These are phyloP conservation scores for Lasioglossum calceatum DNA, from an alignment of 2,888 invertebrate genomes.

Conservation along the genomic window DNA sequence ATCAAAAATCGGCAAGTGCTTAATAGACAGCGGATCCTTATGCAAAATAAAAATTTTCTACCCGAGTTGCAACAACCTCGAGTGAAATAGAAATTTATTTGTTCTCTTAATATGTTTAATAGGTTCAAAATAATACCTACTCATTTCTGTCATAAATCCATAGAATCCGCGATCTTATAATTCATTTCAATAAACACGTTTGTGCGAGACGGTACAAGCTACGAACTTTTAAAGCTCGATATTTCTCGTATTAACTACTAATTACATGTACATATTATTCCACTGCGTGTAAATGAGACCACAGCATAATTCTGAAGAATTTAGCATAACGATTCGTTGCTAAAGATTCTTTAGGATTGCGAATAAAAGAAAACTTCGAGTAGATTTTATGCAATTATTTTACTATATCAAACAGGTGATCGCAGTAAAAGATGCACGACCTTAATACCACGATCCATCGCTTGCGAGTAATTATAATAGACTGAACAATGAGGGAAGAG, in stretches of 20 bases:
- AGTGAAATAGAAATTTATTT: too few relatives aligned
- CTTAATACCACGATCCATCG: constrained; percentile 10
- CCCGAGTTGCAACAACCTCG: too few relatives aligned
- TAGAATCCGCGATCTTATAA: not conserved
- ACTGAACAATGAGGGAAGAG: constrained; percentile 25
- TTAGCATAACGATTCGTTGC: not conserved
- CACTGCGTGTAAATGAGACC: too few relatives aligned
- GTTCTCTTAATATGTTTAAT: too few relatives aligned
- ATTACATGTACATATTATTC: too few relatives aligned
- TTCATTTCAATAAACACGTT: not conserved
- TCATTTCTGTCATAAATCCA: too few relatives aligned
- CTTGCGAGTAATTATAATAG: constrained; percentile 21
- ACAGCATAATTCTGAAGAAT: not conserved
- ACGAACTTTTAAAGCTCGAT: not conserved
- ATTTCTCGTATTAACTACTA: not conserved
- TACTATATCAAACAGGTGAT: not conserved
- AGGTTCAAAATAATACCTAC: too few relatives aligned
- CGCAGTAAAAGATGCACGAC: constrained; percentile 9
- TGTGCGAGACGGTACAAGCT: not conserved
- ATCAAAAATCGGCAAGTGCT: not conserved
- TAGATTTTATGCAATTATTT: not conserved
- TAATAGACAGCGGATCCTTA: too few relatives aligned
- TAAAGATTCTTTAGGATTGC: not conserved
- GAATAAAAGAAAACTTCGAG: not conserved
- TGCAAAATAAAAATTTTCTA: too few relatives aligned